Evolutionary conservation across 2,113 vertebrate genomes (phyloP), one percentile per base, ranked within the genome.

Genomic region (Zosterops japonicus): DNA sequence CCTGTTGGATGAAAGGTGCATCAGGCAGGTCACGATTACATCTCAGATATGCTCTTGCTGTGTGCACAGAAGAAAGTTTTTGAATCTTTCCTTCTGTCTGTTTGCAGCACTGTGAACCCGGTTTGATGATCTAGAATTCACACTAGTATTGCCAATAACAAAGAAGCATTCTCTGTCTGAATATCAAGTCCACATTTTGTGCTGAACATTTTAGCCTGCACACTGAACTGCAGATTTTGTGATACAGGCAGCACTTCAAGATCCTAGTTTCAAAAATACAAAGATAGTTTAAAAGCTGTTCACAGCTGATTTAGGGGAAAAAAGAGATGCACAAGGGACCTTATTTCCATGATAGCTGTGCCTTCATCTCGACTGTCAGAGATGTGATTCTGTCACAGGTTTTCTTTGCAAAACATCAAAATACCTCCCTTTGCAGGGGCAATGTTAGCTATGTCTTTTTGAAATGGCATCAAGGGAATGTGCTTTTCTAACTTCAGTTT

Each of bases 151-250:
- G 6, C 52, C 50, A 44, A 14, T 41, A 69, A 63, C n/a, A 84
- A 81, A 67, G 65, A 72, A 65, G 35, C 13, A 22, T 33, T 71
- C 49, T 33, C 41, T 39, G 76, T 86, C 81, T 96, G 81, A 88
- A 67, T 94, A 97, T 77, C 82, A 93, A 96, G 60, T 72, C 46
- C 79, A 47, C 59, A 75, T 75, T 96, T 96, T 89, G 72, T 67
- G n/a, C 59, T 61, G 70, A 57, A 61, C 13, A 27, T 90, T 92
- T 78, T 42, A 89, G 68, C 33, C 91, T 44, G 27, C 52, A 94
- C 39, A 42, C 59, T 84, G 93, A 90, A 96, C 90, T 87, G 86
- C 84, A 89, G 46, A 41, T 89, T 97, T 96, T 96, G 69, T 94
- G 85, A 72, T 81, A 94, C 60, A 96, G 61, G 77, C 19, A 78